Conservation (phyloP, 35 echinoderm and acorn worm genomes). For the Apostichopus parvimensis region DNA sequence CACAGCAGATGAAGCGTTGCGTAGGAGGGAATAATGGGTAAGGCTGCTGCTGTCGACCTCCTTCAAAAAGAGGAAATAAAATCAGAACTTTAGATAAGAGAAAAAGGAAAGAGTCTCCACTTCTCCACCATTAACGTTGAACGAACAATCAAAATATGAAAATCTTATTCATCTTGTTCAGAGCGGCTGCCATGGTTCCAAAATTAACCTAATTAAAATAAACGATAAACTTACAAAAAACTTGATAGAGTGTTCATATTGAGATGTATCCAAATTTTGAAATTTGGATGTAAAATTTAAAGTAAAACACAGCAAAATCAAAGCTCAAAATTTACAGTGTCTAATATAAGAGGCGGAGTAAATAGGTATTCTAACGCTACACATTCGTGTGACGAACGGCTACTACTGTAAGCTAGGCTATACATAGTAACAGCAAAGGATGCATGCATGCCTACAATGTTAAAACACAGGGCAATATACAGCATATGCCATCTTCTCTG, state of each 20-base stretch:
- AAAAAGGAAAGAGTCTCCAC: not conserved
- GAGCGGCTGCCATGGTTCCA: not conserved
- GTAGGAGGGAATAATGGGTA: conserved; percentile 14
- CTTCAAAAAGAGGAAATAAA: not conserved
- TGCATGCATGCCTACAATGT: no score
- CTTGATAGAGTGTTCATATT: not conserved
- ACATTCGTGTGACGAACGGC: no score
- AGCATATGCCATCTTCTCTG: no score
- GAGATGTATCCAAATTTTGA: not conserved
- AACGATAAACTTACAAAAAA: no score
- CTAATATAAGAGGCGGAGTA: no score
- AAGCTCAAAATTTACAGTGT: no score
- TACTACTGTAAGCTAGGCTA: no score
- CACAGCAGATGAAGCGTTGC: conserved; percentile 33
- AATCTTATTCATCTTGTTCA: not conserved
- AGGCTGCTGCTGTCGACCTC: not conserved
- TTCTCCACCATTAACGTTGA: not conserved
- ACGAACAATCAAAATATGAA: no score
- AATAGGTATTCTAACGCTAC: no score
- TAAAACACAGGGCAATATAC: no score
- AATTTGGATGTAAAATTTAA: no score
- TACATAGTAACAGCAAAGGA: not conserved
- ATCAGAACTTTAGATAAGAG: not conserved
- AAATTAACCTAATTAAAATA: not conserved
- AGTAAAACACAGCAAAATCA: no score